Evolutionary conservation across 2,888 invertebrate species (phyloP), one percentile per base, ranked within the genome.

Genomic region (Dinocampus coccinellae): DNA sequence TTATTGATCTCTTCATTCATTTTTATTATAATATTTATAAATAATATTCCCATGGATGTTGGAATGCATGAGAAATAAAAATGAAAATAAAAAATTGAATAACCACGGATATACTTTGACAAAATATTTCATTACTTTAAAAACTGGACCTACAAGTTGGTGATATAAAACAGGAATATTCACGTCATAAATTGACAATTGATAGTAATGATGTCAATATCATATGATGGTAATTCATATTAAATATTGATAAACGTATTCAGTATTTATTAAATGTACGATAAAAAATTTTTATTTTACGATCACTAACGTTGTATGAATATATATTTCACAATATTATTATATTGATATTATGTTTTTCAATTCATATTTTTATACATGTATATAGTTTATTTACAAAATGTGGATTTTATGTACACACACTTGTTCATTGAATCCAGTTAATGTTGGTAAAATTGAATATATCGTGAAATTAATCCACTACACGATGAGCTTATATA

Each of bases 181-280:
- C 13, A 16, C 26, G 9, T 47, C 20, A 20, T 63, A 63, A 63
- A 63, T 52, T 26, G 47, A 52, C 68, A 64, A 72, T 73, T 75
- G 73, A 68, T 71, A 66, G 75, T 71, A n/a, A 16, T 63, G 76
- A 76, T 74, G 76, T 73, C 76, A 75, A 76, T 75, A 73, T 55
- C 71, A 42, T n/a, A n/a, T 47, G 6, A 4, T 58, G 73, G 77
- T 78, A 80, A 80, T 80, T 78, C 76, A 76, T 78, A 77, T 78
- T 77, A 79, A 80, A 80, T 76, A 77, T 76, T 75, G 74, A 75
- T 73, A 72, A 73, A 70, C 73, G 67, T 75, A 73, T 71, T 75
- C 74, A 47, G 71, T 73, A 75, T 72, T 74, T 77, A 73, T 74
- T n/a, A 69, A 74, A 74, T 73, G 69, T 66, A 72, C 75, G 78